phyloP scores from a whole-genome alignment of 2,797 vertebrate genomes.

The Enteromius treurensis region DNA sequence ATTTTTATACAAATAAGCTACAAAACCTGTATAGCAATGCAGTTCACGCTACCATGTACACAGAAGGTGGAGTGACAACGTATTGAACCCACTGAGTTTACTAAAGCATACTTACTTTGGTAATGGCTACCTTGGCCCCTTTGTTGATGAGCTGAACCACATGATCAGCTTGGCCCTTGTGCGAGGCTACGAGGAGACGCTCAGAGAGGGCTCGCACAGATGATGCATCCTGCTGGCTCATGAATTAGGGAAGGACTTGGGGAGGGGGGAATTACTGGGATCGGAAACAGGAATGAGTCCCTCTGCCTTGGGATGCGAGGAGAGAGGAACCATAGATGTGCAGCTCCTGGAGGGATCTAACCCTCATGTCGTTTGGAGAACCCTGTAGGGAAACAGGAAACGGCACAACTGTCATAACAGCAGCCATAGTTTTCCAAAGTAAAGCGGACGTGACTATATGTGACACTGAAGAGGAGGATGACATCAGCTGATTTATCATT shows the following conservation, averaged over 20 bases:
- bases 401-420: slow-evolving; percentile 12
- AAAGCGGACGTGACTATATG: neutral
- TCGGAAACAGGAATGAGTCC: slow-evolving; percentile 2
- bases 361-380: slow-evolving; percentile 75
- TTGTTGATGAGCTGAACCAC: slow-evolving; percentile 99
- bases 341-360: slow-evolving; percentile 38
- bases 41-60: neutral
- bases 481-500: neutral
- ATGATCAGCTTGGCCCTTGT: slow-evolving; percentile 96
- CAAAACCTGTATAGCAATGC: neutral
- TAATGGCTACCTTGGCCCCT: slow-evolving; percentile 96
- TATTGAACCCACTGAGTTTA: neutral
- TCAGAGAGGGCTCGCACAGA: slow-evolving; percentile 92
- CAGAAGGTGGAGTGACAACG: neutral
- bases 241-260: slow-evolving; percentile 82
- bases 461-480: neutral
- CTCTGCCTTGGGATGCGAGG: slow-evolving; percentile 40
- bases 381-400: slow-evolving; percentile 75
- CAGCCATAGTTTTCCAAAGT: slow-evolving; percentile 15
- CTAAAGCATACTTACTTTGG: slow-evolving; percentile 87
- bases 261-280: slow-evolving; percentile 72
- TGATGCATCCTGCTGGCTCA: slow-evolving; percentile 96
- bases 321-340: slow-evolving; percentile 23
- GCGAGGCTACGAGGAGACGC: slow-evolving; percentile 95
- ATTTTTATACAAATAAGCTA: neutral